Evolutionary conservation across 1,140 invertebrate species (phyloP), one percentile per base, ranked within the genome.

Genomic region (Pseudomyrmex sp.): DNA sequence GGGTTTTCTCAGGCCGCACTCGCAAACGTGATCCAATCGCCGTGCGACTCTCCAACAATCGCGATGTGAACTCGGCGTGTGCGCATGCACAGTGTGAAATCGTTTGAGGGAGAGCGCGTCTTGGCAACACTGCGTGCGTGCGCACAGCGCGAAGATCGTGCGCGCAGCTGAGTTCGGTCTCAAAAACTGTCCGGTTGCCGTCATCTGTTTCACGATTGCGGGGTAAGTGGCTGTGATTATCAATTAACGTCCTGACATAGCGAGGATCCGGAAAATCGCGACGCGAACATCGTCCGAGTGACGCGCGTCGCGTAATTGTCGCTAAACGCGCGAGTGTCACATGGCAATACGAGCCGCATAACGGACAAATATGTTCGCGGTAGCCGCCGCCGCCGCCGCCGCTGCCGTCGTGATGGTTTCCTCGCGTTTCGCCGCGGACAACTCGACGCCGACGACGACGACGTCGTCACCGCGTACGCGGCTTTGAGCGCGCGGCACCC

Each of bases 161-260:
- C 74, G 74, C 74, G 68, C 13, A 77, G 12, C 26, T 35, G 26
- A 20, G 12, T 35, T 35, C n/a, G 35, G 3, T 66, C 74, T 68
- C 26, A 77, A 77, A 77, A 77, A 35, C 62, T 76, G 26, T 77
- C 74, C 74, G 74, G 74, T 23, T n/a, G 74, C 74, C 74, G 74
- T 77, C 48, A 77, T 20, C 62, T 66, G 48, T 66, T 46, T 68
- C 74, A 20, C 48, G 62, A 10, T 8, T 52, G 5, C 1, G 46
- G 66, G 74, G 74, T 77, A 77, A 77, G 74, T 77, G 48, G 8
- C 35, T n/a, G 3, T 10, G 0, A 9, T 4, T 10, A 12, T 13
- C 2, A 5, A 35, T 35, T 1, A 2, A 0, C 62, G 62, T 44
- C 54, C 65, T 66, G 26, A 68, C 35, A 7, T 35, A 20, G 15